Evolutionary conservation across 2,888 invertebrate genomes (phyloP).

Genomic region (Drosophila lacicola): DNA sequence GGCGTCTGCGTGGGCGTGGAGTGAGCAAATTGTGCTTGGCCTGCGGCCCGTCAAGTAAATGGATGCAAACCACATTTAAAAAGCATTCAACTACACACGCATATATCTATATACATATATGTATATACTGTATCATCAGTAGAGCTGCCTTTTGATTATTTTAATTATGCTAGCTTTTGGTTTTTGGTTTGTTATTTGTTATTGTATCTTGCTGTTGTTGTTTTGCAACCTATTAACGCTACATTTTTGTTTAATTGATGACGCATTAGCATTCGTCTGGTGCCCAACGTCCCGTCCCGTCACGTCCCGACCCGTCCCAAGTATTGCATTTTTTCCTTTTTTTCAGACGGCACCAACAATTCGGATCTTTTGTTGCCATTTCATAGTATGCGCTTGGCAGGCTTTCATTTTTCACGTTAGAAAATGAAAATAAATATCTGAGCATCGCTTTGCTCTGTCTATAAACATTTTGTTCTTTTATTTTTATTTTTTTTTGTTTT

Average conservation of each 20-base stretch:
- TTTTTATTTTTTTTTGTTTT: slow-evolving; percentile 6
- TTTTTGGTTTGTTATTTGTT: slow-evolving; percentile 23
- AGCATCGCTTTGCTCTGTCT: slow-evolving; percentile 4
- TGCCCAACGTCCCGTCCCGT: slow-evolving; percentile 11
- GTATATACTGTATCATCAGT: slow-evolving; percentile 3
- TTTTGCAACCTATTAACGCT: slow-evolving; percentile 64
- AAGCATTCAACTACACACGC: slow-evolving; percentile 36
- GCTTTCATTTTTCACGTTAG: slow-evolving; percentile 37
- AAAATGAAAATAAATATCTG: slow-evolving; percentile 38
- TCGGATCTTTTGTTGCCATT: slow-evolving; percentile 57
- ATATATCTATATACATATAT: slow-evolving; percentile 1
- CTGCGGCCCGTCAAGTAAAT: slow-evolving; percentile 63
- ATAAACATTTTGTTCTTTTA: slow-evolving; percentile 2
- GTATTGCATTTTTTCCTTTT: slow-evolving; percentile 57
- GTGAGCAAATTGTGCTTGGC: slow-evolving; percentile 56
- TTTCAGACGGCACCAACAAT: slow-evolving; percentile 80
- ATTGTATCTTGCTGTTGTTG: slow-evolving; percentile 11
- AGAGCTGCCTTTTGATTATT: slow-evolving; percentile 52
- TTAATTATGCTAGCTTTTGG: slow-evolving; percentile 50
- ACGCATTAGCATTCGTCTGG: slow-evolving; percentile 56
- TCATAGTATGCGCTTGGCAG: slow-evolving; percentile 52
- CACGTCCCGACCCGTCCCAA: slow-evolving; percentile 13
- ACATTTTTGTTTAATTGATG: slow-evolving; percentile 78
- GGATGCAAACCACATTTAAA: slow-evolving; percentile 49
- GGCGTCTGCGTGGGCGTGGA: slow-evolving; percentile 65